Conservation (phyloP, 2,113 vertebrate genomes). For the Pimephales promelas region DNA sequence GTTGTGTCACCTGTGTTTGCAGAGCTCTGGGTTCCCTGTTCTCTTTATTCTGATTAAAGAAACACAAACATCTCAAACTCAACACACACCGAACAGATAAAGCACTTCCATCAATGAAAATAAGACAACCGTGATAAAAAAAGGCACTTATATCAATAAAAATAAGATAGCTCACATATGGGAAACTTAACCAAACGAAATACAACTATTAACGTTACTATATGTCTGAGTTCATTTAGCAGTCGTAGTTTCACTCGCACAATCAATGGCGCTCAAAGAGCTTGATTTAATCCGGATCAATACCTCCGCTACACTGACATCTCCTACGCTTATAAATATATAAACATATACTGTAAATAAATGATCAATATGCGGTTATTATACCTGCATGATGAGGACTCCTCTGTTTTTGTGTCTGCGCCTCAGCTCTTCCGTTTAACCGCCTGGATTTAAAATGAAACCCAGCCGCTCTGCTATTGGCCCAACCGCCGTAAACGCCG, state of each 20-base stretch:
- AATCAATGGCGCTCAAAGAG: background rate
- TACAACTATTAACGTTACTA: too few species aligned
- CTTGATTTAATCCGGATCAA: background rate
- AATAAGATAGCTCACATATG: background rate
- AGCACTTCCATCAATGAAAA: background rate
- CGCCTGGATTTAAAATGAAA: slow-evolving; percentile 22
- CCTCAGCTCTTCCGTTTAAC: slow-evolving; percentile 1
- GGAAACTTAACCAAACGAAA: background rate
- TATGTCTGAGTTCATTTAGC: background rate
- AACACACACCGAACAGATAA: too few species aligned
- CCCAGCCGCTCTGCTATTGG: background rate
- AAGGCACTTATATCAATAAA: background rate
- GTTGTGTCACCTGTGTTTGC: slow-evolving; percentile 60
- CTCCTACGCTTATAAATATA: background rate
- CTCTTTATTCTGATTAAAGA: slow-evolving; percentile 75
- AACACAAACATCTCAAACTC: background rate
- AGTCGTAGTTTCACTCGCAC: background rate
- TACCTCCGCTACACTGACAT: background rate
- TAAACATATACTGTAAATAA: too few species aligned
- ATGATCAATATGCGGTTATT: background rate
- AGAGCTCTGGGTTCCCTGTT: slow-evolving; percentile 67
- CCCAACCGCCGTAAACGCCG: too few species aligned
- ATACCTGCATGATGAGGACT: slow-evolving; percentile 9
- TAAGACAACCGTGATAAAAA: too few species aligned
- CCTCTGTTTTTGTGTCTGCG: rapidly evolving